phyloP scores from a whole-genome alignment of 2,888 invertebrate species.

The Oligia latruncula region DNA sequence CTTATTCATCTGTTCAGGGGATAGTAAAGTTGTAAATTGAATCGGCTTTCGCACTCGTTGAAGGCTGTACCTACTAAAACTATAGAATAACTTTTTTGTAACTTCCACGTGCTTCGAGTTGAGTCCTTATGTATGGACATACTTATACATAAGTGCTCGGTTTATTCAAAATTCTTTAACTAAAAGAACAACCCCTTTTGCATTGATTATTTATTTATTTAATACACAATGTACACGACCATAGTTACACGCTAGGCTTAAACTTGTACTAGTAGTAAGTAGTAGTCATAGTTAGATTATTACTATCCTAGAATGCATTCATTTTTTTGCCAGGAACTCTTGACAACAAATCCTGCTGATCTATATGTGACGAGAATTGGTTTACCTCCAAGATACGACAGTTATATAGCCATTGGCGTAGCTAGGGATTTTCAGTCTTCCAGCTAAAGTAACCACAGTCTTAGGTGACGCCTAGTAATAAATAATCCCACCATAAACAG shows the following conservation, averaged over 20 bases:
- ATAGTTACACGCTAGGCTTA: too few species aligned
- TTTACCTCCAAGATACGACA: not conserved
- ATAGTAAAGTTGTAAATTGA: slow-evolving; percentile 12
- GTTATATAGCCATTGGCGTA: too few species aligned
- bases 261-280: too few species aligned
- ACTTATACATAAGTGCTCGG: not conserved
- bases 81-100: not conserved
- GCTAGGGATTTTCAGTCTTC: too few species aligned
- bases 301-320: not conserved
- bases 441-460: too few species aligned
- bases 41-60: not conserved
- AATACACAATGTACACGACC: too few species aligned
- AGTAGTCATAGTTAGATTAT: too few species aligned
- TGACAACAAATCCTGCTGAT: not conserved
- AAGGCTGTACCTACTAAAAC: not conserved
- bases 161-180: not conserved
- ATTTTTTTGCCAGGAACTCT: not conserved
- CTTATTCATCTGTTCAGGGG: not conserved
- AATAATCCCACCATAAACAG: too few species aligned
- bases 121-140: not conserved
- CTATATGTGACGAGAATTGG: not conserved
- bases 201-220: too few species aligned
- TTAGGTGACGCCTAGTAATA: too few species aligned
- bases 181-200: not conserved
- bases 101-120: not conserved